Conservation (phyloP, 2,888 invertebrate genomes). For the Agrotis exclamationis region DNA sequence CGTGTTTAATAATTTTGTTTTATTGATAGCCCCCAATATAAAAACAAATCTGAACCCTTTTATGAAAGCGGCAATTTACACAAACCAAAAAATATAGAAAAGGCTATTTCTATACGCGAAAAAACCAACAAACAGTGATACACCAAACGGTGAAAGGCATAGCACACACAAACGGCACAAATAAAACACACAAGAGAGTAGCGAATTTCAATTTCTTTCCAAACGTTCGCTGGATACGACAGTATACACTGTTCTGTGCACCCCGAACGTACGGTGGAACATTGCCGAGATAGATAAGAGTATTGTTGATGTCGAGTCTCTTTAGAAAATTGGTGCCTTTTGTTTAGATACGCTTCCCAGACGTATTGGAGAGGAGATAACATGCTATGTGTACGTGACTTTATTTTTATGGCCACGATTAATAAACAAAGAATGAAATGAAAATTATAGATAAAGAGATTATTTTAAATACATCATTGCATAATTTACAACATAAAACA, state of each 20-base stretch:
- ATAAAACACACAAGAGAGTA: constrained; percentile 28
- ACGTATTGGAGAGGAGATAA: constrained; percentile 26
- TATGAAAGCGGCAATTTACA: constrained; percentile 1
- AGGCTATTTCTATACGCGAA: neutral
- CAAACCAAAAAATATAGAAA: constrained; percentile 7
- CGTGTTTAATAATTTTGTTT: too few relatives aligned
- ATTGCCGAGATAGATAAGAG: constrained; percentile 38
- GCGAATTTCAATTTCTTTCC: constrained; percentile 53
- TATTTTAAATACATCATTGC: too few relatives aligned
- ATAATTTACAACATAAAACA: too few relatives aligned
- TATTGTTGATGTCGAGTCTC: constrained; percentile 33
- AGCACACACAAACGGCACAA: constrained; percentile 32
- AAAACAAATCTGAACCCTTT: neutral
- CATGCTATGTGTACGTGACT: constrained; percentile 10
- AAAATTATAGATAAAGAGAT: neutral
- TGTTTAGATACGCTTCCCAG: constrained; percentile 32
- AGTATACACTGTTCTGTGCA: constrained; percentile 6
- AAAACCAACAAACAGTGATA: constrained; percentile 27
- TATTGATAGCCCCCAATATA: too few relatives aligned
- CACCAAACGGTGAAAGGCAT: constrained; percentile 30
- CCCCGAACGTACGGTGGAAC: constrained; percentile 27
- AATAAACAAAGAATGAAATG: constrained; percentile 4
- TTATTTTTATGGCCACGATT: constrained; percentile 2
- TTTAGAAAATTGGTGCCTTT: constrained; percentile 48
- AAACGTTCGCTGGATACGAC: constrained; percentile 16